These are phyloP conservation scores for Euwallacea fornicatus DNA, from an alignment of 1,140 invertebrate species.

Conservation along the genomic window DNA sequence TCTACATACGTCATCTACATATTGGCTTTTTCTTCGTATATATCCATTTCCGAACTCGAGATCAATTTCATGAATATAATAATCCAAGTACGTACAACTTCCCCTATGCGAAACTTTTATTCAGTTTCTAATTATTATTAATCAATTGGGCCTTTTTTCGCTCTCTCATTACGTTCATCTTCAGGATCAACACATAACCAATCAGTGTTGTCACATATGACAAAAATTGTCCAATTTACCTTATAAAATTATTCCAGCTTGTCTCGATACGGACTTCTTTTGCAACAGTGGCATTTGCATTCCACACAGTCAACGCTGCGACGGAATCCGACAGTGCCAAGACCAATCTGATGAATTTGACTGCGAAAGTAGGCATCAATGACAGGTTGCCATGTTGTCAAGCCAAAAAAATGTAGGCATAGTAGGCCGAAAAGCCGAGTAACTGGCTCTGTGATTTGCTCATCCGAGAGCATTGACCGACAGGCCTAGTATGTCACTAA, in stretches of 20 bases:
- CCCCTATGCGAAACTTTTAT: too few relatives aligned
- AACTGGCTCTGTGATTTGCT: too few relatives aligned
- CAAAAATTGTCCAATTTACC: neutral
- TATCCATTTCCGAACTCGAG: neutral
- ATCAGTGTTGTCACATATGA: conserved; percentile 25
- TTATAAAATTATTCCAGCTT: conserved; percentile 55
- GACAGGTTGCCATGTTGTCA: neutral
- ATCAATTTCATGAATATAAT: conserved; percentile 1
- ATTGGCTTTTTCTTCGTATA: conserved; percentile 1
- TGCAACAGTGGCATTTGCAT: conserved; percentile 68
- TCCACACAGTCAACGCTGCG: conserved; percentile 66
- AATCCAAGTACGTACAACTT: conserved; percentile 1
- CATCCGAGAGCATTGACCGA: too few relatives aligned
- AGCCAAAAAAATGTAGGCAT: neutral
- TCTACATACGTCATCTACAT: conserved; percentile 17
- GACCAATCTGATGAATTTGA: conserved; percentile 71
- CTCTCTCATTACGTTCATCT: too few relatives aligned
- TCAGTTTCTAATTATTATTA: too few relatives aligned
- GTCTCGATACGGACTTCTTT: conserved; percentile 62
- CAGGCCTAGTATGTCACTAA: too few relatives aligned
- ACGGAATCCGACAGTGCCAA: conserved; percentile 72
- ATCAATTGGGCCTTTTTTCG: too few relatives aligned
- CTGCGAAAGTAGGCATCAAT: conserved; percentile 38
- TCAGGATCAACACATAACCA: conserved; percentile 25
- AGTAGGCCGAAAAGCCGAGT: too few relatives aligned